Evolutionary conservation across 2,888 invertebrate genomes (phyloP), one percentile per base, ranked within the genome.

Genomic region (Ecliptopera silaceata): DNA sequence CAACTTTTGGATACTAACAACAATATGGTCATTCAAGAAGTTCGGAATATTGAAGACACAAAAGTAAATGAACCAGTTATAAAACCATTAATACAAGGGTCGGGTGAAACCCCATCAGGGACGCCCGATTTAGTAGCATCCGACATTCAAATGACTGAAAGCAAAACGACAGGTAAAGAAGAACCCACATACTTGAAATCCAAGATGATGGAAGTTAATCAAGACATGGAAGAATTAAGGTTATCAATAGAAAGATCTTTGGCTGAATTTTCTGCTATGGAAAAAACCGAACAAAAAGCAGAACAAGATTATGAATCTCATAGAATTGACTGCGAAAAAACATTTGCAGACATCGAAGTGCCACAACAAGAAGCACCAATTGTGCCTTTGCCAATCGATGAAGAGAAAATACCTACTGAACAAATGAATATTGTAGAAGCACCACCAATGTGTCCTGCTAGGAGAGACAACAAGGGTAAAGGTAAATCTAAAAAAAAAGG

Each of bases 131-230:
- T 65, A 15, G 45, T 71, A 29, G 43, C 67, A 32, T 57, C 71
- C 18, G 66, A 59, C 20, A 61, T 75, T 17, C 63, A 62, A 53
- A 64, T 72, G 11, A 64, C 64, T n/a, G 72, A 74, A 58, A 61
- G 66, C 4, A 66, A 69, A 44, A 52, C 36, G 2, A 45, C 48
- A 38, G 56, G 55, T 20, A 66, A 69, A 44, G 69, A 73, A 51
- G 85, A 86, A 68, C 86, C 85, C 61, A 87, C 81, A 3, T 86
- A 86, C 64, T 68, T 88, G 1, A 88, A 87, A 73, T 86, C 88
- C 0, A 88, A 89, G 79, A 85, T 88, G 69, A 79, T 88, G 70
- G 89, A 89, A 72, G 90, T 90, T 0, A 88, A 86, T 61, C 77
- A 84, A 70, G 89, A 88, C 49, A 86, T 91, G 87, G 88, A 90